Evolutionary conservation across 2,888 invertebrate genomes (phyloP).

Genomic region (Rutpela maculata): DNA sequence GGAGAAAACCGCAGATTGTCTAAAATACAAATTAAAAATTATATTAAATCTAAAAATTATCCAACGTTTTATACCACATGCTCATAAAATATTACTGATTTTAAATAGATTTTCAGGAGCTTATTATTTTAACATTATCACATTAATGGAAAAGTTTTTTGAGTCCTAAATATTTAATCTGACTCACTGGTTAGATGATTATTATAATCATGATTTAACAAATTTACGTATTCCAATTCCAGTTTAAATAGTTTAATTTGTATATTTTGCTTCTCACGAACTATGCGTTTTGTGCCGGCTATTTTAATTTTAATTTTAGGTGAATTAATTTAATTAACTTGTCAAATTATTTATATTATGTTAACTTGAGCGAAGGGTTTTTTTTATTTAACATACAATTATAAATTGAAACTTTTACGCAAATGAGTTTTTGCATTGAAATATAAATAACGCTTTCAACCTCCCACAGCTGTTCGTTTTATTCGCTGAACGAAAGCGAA

Average conservation of each 20-base stretch:
- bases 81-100: no score
- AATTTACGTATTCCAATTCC: background rate
- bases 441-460: conserved; percentile 10
- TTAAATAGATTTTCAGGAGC: no score
- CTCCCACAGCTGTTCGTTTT: background rate
- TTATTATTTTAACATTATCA: background rate
- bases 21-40: no score
- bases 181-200: background rate
- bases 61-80: no score
- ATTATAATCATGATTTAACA: conserved; percentile 4
- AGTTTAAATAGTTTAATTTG: background rate
- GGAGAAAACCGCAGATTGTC: no score
- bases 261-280: background rate
- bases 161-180: background rate
- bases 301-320: conserved; percentile 9
- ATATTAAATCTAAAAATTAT: no score
- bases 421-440: conserved; percentile 12
- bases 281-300: no score
- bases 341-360: conserved; percentile 1
- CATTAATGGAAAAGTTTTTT: background rate
- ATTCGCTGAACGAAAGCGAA: conserved; percentile 5
- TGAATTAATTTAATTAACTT: conserved; percentile 8
- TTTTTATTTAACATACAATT: conserved; percentile 7
- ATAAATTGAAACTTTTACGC: conserved; percentile 9
- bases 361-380: conserved; percentile 2